Conservation (phyloP, 2,797 vertebrate species). For the Tokudaia tokunoshimensis region DNA sequence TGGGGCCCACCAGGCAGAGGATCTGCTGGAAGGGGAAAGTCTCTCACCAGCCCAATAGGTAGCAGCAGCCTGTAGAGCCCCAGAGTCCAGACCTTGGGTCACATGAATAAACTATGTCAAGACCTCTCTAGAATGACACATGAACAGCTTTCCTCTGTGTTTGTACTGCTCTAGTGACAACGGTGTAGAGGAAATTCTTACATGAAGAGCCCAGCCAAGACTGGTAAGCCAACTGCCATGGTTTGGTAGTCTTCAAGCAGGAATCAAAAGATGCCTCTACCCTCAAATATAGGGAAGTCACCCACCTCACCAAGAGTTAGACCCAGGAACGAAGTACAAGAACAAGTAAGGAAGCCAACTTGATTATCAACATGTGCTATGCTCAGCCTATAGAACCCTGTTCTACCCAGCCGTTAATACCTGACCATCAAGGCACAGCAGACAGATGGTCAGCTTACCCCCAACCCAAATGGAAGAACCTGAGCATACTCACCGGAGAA, state of each 20-base stretch:
- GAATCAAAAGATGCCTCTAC: neutral
- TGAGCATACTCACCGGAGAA: neutral
- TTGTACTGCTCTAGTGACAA: neutral
- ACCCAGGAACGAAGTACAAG: neutral
- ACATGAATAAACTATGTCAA: neutral
- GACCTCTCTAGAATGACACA: neutral
- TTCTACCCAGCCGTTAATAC: neutral
- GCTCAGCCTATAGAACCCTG: neutral
- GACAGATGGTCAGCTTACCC: neutral
- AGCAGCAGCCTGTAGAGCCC: neutral
- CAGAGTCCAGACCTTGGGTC: neutral
- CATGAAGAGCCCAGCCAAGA: neutral
- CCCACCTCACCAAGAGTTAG: neutral
- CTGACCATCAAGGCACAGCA: neutral
- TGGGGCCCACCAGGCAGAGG: neutral
- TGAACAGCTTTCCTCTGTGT: neutral
- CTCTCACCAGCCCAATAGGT: neutral
- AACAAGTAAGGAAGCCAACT: neutral
- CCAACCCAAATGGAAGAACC: neutral
- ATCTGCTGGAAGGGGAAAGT: neutral
- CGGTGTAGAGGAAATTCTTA: neutral
- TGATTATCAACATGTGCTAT: neutral
- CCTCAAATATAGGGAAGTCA: neutral
- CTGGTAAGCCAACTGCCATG: neutral
- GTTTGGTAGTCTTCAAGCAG: slow-evolving; percentile 21